A percentile compares a stretch with the other conserved stretches of the same genome.
These are phyloP conservation scores for Gasteruption jaculator DNA, from an alignment of 2,888 invertebrate genomes.

Conservation along the genomic window DNA sequence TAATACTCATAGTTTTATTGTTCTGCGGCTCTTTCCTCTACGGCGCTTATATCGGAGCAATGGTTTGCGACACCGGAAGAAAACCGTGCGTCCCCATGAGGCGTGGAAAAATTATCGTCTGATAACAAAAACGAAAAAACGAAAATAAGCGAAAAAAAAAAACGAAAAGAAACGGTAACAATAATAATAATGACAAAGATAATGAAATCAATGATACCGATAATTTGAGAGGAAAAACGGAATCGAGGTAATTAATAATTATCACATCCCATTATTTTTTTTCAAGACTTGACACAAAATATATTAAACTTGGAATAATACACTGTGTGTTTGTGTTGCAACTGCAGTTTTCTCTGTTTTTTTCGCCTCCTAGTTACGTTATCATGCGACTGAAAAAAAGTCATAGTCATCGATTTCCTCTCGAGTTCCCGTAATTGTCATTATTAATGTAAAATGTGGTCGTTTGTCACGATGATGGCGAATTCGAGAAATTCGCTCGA, in stretches of 20 bases:
- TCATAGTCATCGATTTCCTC: neutral
- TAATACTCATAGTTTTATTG: constrained; percentile 27
- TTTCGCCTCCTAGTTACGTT: constrained; percentile 1
- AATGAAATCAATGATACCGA: neutral
- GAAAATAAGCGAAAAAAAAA: neutral
- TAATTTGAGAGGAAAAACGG: too few relatives aligned
- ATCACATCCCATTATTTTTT: too few relatives aligned
- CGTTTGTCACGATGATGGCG: too few relatives aligned
- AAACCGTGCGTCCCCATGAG: constrained; percentile 23
- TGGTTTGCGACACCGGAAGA: constrained; percentile 30
- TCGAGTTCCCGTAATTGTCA: too few relatives aligned
- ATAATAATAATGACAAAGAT: neutral
- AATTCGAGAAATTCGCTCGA: too few relatives aligned
- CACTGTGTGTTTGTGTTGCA: constrained; percentile 38
- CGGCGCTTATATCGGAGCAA: constrained; percentile 31
- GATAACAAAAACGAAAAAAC: too few relatives aligned
- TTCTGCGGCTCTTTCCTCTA: constrained; percentile 28
- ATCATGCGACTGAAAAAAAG: neutral
- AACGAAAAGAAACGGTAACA: neutral
- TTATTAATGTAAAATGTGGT: too few relatives aligned
- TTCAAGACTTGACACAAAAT: constrained; percentile 48
- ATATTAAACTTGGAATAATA: constrained; percentile 48
- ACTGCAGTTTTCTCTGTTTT: too few relatives aligned
- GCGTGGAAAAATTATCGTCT: too few relatives aligned
- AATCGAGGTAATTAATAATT: too few relatives aligned